phyloP scores from a whole-genome alignment of 2,797 vertebrate species.

The Spondyliosoma cantharus region DNA sequence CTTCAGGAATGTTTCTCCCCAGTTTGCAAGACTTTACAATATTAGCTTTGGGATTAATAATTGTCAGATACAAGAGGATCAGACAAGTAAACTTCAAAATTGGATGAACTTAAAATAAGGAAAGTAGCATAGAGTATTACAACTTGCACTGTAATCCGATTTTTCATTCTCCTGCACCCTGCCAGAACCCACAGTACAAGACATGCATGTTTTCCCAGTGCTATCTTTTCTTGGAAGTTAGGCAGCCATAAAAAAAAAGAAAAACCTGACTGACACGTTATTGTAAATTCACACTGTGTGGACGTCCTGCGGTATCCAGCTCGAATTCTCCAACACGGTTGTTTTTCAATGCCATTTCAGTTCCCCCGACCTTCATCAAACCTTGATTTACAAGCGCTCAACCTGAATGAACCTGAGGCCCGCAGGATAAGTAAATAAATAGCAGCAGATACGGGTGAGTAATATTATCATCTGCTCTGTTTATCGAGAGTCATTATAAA shows the following conservation, averaged over 20 bases:
- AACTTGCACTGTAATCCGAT: conserved; percentile 1
- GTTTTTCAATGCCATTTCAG: conserved; percentile 30
- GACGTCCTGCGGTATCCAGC: conserved; percentile 33
- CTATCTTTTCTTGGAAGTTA: conserved; percentile 60
- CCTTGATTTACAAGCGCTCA: conserved; percentile 50
- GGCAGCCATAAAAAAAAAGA: conserved; percentile 31
- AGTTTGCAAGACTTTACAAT: conserved; percentile 15
- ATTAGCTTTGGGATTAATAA: conserved; percentile 55
- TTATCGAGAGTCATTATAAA: conserved; percentile 69
- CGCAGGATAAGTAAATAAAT: conserved; percentile 60
- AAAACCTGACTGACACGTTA: conserved; percentile 29
- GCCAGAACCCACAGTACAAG: conserved; percentile 59
- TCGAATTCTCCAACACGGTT: conserved; percentile 24
- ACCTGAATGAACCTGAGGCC: conserved; percentile 37
- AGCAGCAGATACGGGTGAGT: conserved; percentile 61
- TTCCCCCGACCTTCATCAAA: conserved; percentile 49
- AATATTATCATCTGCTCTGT: conserved; percentile 63
- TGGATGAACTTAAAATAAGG: conserved; percentile 41
- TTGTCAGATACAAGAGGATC: conserved; percentile 40
- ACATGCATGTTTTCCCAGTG: conserved; percentile 50
- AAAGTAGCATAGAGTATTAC: conserved; percentile 12
- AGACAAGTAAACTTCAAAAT: conserved; percentile 34
- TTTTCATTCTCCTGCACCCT: conserved; percentile 13
- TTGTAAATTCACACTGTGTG: conserved; percentile 45
- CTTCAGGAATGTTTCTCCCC: conserved; percentile 54